A percentile compares a stretch with the other conserved stretches of the same genome.
phyloP scores from a whole-genome alignment of 2,797 vertebrate species.

The Mus spretus region DNA sequence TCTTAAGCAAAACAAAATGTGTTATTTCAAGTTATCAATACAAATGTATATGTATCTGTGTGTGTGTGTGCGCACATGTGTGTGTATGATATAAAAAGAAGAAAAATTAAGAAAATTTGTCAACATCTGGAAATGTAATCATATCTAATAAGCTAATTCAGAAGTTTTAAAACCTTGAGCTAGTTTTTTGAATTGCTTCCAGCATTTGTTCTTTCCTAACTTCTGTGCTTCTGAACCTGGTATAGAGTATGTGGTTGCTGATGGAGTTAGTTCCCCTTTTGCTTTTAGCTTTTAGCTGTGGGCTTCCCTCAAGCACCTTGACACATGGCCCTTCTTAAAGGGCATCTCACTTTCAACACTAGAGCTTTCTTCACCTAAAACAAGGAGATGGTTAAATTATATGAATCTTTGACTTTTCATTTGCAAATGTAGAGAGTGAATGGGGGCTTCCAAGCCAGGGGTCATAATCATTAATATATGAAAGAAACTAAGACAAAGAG shows the following conservation, averaged over 20 bases:
- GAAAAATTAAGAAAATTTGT: constrained; percentile 3
- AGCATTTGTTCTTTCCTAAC: neutral
- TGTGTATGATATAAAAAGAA: constrained; percentile 66
- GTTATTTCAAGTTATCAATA: constrained; percentile 13
- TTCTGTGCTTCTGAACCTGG: neutral
- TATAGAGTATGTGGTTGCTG: neutral
- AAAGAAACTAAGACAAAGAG: neutral
- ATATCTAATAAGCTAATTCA: constrained; percentile 1
- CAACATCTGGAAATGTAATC: neutral
- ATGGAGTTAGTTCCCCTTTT: neutral
- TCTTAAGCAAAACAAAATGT: constrained; percentile 78
- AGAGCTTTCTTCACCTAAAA: neutral
- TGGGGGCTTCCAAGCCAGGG: accelerated
- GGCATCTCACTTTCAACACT: neutral
- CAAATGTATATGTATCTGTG: constrained; percentile 77
- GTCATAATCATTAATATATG: neutral
- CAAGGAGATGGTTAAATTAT: neutral
- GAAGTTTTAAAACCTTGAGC: neutral
- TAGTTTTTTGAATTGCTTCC: neutral
- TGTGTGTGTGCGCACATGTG: constrained; percentile 22
- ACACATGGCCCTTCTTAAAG: neutral
- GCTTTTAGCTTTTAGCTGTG: neutral
- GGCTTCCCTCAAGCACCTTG: neutral
- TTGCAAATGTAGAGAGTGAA: neutral
- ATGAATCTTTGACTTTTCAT: neutral